Conservation (phyloP, 2,113 vertebrate genomes). For the Tinamus guttatus region DNA sequence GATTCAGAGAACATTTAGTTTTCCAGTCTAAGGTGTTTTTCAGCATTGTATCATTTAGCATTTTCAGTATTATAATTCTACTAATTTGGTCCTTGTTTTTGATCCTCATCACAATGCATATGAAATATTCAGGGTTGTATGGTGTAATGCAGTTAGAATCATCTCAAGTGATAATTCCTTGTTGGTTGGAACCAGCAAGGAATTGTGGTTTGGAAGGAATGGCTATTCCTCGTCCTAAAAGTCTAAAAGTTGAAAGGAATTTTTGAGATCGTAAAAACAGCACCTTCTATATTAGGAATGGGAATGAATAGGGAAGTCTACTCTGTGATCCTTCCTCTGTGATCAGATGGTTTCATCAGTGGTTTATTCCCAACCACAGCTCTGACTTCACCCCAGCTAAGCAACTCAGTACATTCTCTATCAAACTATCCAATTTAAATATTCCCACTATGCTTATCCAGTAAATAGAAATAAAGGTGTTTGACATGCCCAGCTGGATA, state of each 20-base stretch:
- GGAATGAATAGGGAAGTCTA: neutral
- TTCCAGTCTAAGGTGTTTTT: neutral
- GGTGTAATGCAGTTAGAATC: neutral
- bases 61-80: neutral
- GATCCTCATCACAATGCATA: neutral
- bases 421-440: neutral
- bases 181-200: neutral
- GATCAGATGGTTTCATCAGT: neutral
- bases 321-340: neutral
- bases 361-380: neutral
- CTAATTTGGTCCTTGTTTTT: accelerated
- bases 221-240: neutral
- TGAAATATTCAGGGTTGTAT: neutral
- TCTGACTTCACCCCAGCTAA: neutral
- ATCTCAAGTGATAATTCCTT: neutral
- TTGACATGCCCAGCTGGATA: neutral
- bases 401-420: neutral
- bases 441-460: neutral
- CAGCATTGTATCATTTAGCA: neutral
- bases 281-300: neutral
- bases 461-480: neutral
- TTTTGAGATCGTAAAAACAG: neutral
- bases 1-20: neutral
- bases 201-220: no score
- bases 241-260: neutral